Base-by-base conservation (phyloP, 2,113 vertebrate genomes). In the Plectropomus leopardus region DNA sequence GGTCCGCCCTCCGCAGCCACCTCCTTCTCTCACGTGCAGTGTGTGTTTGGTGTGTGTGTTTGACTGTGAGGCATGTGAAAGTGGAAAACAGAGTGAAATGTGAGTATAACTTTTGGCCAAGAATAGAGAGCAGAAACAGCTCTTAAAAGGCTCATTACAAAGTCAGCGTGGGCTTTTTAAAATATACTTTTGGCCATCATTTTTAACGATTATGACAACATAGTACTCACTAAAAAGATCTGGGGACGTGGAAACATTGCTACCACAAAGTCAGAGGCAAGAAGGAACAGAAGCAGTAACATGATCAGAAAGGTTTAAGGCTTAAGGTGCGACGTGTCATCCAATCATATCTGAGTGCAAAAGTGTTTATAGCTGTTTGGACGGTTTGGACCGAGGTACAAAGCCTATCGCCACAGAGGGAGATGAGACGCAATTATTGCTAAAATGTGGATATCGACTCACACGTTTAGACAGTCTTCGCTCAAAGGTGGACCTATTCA, bases 1-100 rank as follows among this genome's bases (percentile, higher is more conserved):
- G 51, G n/a, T 24, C 65, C 78, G 26, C 10, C 30, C 64, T 30
- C 70, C 21, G 24, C 61, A 50, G 51, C 66, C 69, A 36, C 69
- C 64, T 54, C 59, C 61, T 70, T 36, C 59, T 1, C 61, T 58
- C 63, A 63, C 2, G 21, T 36, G 73, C 65, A 32, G 21, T 9
- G 57, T 8, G 55, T 2, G 64, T 30, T 53, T 23, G 26, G 24
- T 47, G 53, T 14, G 65, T 24, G 47, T 66, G 21, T 13, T 6
- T n/a, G 36, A 26, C 21, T 30, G 40, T 34, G 13, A 50, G 50
- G 48, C 64, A n/a, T 63, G 53, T 21, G 45, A 51, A 44, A 34
- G 47, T 47, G 23, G 44, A 60, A 44, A 75, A 47, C 24, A 14
- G 16, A 23, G n/a, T 44, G 19, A 23, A 44, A 26, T 76, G 42